Percentiles rank a stretch among this genome's conserved stretches.
phyloP scores from a whole-genome alignment of 2,113 vertebrate species.

The Tupaia tana region DNA sequence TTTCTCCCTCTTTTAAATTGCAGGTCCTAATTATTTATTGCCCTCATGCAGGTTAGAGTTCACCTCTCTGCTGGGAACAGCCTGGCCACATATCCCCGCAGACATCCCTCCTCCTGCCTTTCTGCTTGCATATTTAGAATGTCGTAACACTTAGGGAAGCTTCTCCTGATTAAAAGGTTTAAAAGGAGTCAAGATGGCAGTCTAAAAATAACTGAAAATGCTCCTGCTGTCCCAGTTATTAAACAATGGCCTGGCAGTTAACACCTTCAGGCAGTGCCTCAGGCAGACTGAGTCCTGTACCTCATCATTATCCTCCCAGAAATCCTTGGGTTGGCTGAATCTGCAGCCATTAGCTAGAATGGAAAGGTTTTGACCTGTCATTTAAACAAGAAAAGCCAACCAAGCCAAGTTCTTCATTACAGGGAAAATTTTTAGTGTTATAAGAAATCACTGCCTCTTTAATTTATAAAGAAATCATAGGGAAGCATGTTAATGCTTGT shows the following conservation, averaged over 20 bases:
- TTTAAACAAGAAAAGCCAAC: constrained; percentile 70
- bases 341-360: constrained; percentile 79
- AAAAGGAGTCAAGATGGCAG: constrained; percentile 73
- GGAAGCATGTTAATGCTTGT: background rate
- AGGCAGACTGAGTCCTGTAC: constrained; percentile 73
- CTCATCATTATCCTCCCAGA: constrained; percentile 83
- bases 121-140: constrained; percentile 71
- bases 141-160: constrained; percentile 56
- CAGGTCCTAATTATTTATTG: constrained; percentile 55
- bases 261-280: constrained; percentile 82
- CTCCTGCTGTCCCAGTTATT: constrained; percentile 75
- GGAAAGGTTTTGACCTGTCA: constrained; percentile 75
- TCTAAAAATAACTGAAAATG: constrained; percentile 76
- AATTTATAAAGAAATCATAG: constrained; percentile 31
- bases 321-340: constrained; percentile 66
- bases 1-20: constrained; percentile 4
- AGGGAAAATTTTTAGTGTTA: constrained; percentile 5
- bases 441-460: constrained; percentile 57
- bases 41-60: constrained; percentile 6
- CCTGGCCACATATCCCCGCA: background rate
- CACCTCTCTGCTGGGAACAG: constrained; percentile 47
- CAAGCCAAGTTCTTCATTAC: constrained; percentile 58
- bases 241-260: constrained; percentile 73
- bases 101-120: background rate
- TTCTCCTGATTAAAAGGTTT: constrained; percentile 77